These are phyloP conservation scores for Chlorospingus flavigularis DNA, from an alignment of 2,797 vertebrate genomes.

Conservation along the genomic window DNA sequence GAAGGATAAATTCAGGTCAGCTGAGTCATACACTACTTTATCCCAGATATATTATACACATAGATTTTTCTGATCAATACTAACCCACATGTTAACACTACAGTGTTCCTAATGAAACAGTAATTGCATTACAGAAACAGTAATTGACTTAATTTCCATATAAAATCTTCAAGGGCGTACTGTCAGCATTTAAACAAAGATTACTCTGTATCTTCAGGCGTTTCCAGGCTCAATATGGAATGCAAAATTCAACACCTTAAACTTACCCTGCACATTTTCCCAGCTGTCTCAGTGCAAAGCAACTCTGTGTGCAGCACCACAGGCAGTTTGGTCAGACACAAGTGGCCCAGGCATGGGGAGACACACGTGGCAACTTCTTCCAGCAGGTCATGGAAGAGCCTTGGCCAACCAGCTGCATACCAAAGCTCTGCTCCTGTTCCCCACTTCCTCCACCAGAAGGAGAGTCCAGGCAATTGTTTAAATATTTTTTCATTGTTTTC, in stretches of 20 bases:
- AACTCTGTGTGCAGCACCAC: background rate
- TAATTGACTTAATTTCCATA: conserved; percentile 42
- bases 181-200: conserved; percentile 32
- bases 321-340: background rate
- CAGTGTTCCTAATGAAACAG: background rate
- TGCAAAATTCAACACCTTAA: conserved; percentile 44
- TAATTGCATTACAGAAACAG: conserved; percentile 25
- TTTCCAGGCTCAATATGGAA: conserved; percentile 32
- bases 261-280: conserved; percentile 56
- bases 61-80: conserved; percentile 9
- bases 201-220: conserved; percentile 20
- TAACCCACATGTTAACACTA: background rate
- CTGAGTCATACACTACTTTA: background rate
- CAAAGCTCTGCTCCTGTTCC: background rate
- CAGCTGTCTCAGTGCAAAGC: conserved; percentile 35
- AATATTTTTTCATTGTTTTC: background rate
- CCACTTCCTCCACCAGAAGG: background rate
- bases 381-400: background rate
- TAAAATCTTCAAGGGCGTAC: conserved; percentile 9
- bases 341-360: background rate
- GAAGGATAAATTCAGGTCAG: background rate
- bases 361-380: background rate
- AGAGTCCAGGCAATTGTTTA: background rate
- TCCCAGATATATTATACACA: background rate
- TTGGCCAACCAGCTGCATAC: background rate